Evolutionary conservation across 1,140 invertebrate genomes (phyloP).

Genomic region (Penaeus indicus): DNA sequence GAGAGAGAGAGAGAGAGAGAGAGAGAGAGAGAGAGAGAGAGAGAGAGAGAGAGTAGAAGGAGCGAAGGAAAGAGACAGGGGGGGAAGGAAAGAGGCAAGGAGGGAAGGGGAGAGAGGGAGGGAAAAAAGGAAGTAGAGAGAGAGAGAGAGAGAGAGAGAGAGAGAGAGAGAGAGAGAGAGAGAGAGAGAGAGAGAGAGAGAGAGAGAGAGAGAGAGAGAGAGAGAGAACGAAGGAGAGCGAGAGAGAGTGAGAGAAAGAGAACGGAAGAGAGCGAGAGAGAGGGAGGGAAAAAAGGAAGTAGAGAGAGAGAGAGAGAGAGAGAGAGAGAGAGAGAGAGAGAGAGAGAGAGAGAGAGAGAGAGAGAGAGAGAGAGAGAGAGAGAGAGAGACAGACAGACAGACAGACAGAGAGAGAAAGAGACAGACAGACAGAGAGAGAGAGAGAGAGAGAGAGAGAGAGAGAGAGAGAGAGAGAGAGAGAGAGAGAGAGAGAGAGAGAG

Average conservation of each 20-base stretch:
- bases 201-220: too few relatives aligned
- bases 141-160: too few relatives aligned
- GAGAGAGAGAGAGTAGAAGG: not conserved
- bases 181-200: too few relatives aligned
- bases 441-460: slow-evolving; percentile 12
- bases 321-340: too few relatives aligned
- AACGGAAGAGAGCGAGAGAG: too few relatives aligned
- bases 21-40: too few relatives aligned
- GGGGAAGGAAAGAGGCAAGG: not conserved
- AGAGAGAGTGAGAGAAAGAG: too few relatives aligned
- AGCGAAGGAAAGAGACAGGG: too few relatives aligned
- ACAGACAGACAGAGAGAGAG: not conserved
- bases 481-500: not conserved
- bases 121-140: not conserved
- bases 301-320: too few relatives aligned
- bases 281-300: too few relatives aligned
- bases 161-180: too few relatives aligned
- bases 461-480: not conserved
- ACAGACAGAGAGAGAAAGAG: not conserved
- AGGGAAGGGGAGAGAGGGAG: not conserved
- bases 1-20: too few relatives aligned
- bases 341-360: not conserved
- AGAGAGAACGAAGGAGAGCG: not conserved
- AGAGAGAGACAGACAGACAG: not conserved
- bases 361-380: not conserved